Evolutionary conservation across 2,113 vertebrate genomes (phyloP).

Genomic region (Dicerorhinus sumatrensis): DNA sequence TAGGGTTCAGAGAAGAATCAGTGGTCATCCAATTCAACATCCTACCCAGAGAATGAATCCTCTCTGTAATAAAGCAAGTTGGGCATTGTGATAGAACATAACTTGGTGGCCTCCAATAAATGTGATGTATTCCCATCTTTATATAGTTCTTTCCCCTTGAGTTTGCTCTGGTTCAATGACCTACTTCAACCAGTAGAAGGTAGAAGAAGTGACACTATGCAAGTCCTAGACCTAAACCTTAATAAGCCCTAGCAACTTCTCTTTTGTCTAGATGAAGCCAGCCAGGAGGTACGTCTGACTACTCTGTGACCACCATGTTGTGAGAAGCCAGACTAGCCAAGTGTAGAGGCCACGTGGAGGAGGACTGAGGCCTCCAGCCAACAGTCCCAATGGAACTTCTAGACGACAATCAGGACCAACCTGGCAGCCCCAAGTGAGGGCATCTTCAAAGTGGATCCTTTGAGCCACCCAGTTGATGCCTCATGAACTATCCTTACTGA

Average conservation of each 20-base stretch:
- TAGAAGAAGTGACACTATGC: rapidly evolving
- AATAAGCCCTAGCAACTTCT: background rate
- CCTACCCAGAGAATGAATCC: background rate
- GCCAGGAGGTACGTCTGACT: rapidly evolving
- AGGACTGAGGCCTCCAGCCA: background rate
- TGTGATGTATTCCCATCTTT: background rate
- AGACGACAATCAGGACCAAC: background rate
- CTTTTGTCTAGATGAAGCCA: background rate
- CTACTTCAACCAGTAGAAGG: background rate
- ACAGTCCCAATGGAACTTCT: no score
- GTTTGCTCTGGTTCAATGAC: background rate
- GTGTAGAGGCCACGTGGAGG: rapidly evolving
- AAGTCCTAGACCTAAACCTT: no score
- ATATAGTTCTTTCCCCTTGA: background rate
- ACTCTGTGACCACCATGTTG: background rate
- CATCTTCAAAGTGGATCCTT: background rate
- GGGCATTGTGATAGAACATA: rapidly evolving
- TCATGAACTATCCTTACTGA: rapidly evolving
- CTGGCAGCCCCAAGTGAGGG: background rate
- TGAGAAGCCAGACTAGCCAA: background rate
- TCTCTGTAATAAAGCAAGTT: background rate
- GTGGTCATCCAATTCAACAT: no score
- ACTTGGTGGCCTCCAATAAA: background rate
- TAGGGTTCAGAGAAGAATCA: background rate
- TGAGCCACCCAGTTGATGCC: rapidly evolving